These are phyloP conservation scores for Amblyjoppa proteus DNA, from an alignment of 2,888 invertebrate genomes.

Conservation along the genomic window DNA sequence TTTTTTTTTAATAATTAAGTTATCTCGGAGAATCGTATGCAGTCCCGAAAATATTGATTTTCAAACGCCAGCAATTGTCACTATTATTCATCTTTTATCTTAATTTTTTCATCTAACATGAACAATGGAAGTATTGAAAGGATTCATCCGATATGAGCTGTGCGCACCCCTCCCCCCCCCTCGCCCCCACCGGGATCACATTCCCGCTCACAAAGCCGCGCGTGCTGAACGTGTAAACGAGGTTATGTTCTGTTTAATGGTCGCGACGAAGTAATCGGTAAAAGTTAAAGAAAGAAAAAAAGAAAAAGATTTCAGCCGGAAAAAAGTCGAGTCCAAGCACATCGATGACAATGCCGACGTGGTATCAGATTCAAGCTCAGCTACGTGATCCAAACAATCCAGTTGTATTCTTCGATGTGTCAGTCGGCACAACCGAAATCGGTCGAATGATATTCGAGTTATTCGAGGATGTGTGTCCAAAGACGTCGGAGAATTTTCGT, in stretches of 20 bases:
- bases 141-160: constrained; percentile 20
- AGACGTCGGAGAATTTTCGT: constrained; percentile 98
- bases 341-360: constrained; percentile 92
- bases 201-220: constrained; percentile 13
- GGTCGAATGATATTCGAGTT: constrained; percentile 99
- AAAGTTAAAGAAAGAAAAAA: neutral
- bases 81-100: too few relatives aligned
- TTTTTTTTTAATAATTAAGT: too few relatives aligned
- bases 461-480: constrained; percentile 98
- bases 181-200: neutral
- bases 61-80: too few relatives aligned
- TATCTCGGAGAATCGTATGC: too few relatives aligned
- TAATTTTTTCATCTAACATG: too few relatives aligned
- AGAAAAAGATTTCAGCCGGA: neutral
- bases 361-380: constrained; percentile 97
- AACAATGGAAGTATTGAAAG: too few relatives aligned
- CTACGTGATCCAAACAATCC: constrained; percentile 97
- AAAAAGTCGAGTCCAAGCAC: neutral
- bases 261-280: neutral
- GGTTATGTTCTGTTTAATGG: neutral
- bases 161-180: neutral
- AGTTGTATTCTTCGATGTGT: constrained; percentile 99
- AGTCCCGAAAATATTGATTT: too few relatives aligned
- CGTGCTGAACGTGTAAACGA: neutral
- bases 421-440: constrained; percentile 98